phyloP scores from a whole-genome alignment of 2,113 vertebrate species.

The Crotalus helleri region DNA sequence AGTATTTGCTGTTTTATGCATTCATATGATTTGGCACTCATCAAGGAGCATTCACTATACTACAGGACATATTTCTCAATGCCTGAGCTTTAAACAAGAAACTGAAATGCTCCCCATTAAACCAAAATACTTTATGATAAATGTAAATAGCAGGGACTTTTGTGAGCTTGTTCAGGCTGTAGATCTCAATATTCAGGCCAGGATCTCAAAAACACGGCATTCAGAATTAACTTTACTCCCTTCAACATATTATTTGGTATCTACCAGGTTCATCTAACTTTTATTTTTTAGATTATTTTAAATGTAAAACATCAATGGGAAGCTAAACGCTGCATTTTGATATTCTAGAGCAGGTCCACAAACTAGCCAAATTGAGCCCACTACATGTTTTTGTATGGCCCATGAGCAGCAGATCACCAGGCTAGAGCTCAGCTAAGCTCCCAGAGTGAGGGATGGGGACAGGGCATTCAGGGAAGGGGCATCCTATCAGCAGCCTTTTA shows the following conservation, averaged over 20 bases:
- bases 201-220: not conserved
- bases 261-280: not conserved
- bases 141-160: not conserved
- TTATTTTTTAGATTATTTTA: not conserved
- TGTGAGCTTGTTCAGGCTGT: not conserved
- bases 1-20: slow-evolving; percentile 5
- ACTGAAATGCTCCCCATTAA: not conserved
- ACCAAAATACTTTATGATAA: not conserved
- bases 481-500: not conserved
- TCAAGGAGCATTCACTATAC: not conserved
- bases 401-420: not conserved
- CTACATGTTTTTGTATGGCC: not conserved
- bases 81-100: not conserved
- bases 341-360: not conserved
- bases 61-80: not conserved
- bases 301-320: not conserved
- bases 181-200: not conserved
- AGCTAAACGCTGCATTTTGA: not conserved
- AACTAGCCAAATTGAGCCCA: not conserved
- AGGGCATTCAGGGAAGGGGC: not conserved
- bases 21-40: not conserved
- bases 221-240: not conserved
- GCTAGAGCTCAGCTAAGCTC: not conserved
- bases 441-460: not conserved
- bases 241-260: not conserved